Evolutionary conservation across 64 coral and sea anemone species (phyloP), one percentile per base, ranked within the genome.

Genomic region (Pocillopora damicornis): DNA sequence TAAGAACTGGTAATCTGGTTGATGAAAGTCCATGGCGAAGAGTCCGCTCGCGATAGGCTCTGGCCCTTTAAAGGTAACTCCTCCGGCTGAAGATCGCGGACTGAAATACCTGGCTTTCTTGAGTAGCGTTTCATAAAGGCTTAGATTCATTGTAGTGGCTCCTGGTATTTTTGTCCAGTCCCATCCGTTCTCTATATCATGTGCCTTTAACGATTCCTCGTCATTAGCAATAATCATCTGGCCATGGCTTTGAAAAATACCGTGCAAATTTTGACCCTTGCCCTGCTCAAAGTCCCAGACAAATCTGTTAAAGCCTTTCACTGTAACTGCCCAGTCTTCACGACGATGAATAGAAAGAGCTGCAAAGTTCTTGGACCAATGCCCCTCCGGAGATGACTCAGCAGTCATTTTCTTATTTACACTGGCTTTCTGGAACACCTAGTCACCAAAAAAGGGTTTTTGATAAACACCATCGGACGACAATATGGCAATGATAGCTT

Each of bases 241-340:
- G 1, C 92, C 92, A 75, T 94, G 83, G 17, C 80, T 86, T 51
- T 71, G 51, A 81, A 88, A 94, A 15, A 90, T 15, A 11, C 88
- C 92, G 59, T 79, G 57, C 51, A 60, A 51, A 60, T 77, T 77
- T 42, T 77, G 72, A 74, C 59, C 79, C 18, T 67, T 67, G 2
- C 73, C 6, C 15, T 23, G 35, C 18, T 94, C 92, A 61, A 74
- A 94, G 73, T 94, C 92, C 87, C 87, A 89, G 37, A 78, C 59
- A 58, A 60, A 89, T 38, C 68, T 77, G 59, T 89, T 94, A 56
- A 94, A 94, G 2, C 92, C 92, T 74, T 94, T 94, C 30, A 87
- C 92, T 16, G 87, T 81, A 2, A 94, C 87, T 42, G 60, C 79
- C 92, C 92, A 94, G 7, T 87, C 51, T n/a, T 75, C 22, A 68